phyloP scores from a whole-genome alignment of 2,113 vertebrate species.

The Dasyornis broadbenti region DNA sequence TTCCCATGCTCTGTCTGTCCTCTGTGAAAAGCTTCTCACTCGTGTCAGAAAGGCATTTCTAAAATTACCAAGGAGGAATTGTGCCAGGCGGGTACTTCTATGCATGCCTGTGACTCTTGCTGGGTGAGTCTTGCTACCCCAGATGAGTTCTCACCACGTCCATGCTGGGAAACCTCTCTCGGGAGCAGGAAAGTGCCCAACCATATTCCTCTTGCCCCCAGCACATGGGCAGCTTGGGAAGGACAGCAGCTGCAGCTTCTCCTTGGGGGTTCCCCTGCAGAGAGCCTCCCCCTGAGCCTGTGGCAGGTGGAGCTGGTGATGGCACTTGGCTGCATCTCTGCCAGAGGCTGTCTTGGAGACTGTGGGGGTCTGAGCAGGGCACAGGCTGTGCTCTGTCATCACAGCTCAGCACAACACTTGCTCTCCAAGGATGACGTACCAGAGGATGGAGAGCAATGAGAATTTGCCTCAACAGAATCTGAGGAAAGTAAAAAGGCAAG shows the following conservation, averaged over 20 bases:
- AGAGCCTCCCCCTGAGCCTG: neutral
- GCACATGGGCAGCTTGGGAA: neutral
- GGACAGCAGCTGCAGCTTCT: neutral
- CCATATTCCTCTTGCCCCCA: neutral
- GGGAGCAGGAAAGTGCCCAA: neutral
- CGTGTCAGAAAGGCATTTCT: neutral
- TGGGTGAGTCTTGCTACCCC: neutral
- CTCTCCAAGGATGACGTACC: neutral
- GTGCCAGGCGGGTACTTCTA: neutral
- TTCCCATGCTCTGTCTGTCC: neutral
- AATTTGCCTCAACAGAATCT: neutral
- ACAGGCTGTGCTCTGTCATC: fast-evolving
- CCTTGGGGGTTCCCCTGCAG: neutral
- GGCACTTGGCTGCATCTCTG: neutral
- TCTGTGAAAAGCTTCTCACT: neutral
- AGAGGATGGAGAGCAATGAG: neutral
- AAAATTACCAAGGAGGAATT: neutral
- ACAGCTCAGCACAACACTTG: neutral
- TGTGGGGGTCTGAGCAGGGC: neutral
- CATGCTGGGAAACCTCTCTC: neutral
- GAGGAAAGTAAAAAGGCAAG: neutral
- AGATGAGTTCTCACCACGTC: neutral
- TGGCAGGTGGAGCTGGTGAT: neutral
- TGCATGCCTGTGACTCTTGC: fast-evolving
- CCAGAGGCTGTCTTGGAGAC: neutral